Evolutionary conservation across 2,113 vertebrate species (phyloP).

Genomic region (Psilopsiagon aymara): DNA sequence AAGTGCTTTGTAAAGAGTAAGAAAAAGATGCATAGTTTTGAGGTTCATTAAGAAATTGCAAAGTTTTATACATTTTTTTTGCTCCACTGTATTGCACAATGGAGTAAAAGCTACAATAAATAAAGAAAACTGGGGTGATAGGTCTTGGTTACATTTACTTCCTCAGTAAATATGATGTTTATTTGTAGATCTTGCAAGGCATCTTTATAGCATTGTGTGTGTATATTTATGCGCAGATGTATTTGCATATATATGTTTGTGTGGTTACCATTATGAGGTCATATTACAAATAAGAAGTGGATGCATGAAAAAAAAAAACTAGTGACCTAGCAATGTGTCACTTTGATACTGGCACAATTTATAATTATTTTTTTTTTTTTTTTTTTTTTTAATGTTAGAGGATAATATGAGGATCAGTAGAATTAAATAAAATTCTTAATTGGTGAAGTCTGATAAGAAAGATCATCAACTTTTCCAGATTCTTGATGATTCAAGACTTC

Average conservation of each 20-base stretch:
- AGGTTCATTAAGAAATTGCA: neutral
- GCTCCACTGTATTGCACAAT: accelerated
- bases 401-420: neutral
- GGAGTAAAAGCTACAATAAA: neutral
- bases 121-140: neutral
- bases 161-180: neutral
- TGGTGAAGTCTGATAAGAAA: neutral
- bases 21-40: neutral
- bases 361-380: neutral
- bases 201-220: neutral
- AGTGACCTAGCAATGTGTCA: neutral
- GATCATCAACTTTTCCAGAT: neutral
- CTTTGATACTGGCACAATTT: neutral
- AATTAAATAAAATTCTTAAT: neutral
- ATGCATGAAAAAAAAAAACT: neutral
- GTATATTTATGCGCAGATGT: neutral
- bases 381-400: neutral
- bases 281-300: neutral
- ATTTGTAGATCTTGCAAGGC: neutral
- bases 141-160: neutral
- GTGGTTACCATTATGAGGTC: neutral
- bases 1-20: neutral
- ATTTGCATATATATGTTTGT: neutral
- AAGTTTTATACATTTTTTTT: neutral
- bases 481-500: neutral